A percentile compares a stretch with the other conserved stretches of the same genome.
These are phyloP conservation scores for Atherinosoma microstoma DNA, from an alignment of 2,797 vertebrate genomes.

Conservation along the genomic window DNA sequence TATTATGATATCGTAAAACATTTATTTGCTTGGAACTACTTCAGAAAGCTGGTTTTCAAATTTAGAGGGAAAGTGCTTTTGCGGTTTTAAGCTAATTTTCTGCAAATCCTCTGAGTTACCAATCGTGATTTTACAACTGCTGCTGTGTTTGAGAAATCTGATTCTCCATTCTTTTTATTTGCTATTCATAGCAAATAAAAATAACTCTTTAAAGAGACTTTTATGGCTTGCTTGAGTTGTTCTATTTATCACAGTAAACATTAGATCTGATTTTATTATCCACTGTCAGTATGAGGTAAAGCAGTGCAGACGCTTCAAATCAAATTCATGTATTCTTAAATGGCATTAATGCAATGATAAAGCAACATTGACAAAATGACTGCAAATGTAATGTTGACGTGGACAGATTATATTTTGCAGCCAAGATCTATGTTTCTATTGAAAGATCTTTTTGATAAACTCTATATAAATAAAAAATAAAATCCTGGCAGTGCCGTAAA, in stretches of 20 bases:
- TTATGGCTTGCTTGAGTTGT: constrained; percentile 10
- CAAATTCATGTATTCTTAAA: constrained; percentile 53
- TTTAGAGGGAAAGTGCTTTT: not conserved
- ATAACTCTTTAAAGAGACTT: not conserved
- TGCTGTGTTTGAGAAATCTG: not conserved
- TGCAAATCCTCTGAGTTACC: not conserved
- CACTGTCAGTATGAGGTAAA: constrained; percentile 60
- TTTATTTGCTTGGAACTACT: too few species aligned
- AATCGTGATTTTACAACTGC: not conserved
- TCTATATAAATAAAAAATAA: constrained; percentile 6
- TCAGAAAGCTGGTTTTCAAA: not conserved
- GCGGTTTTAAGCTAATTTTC: not conserved
- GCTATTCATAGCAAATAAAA: too few species aligned
- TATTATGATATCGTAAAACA: too few species aligned
- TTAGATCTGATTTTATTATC: constrained; percentile 35
- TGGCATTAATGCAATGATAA: constrained; percentile 49
- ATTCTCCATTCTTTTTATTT: constrained; percentile 25
- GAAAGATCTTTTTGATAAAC: not conserved
- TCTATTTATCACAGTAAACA: constrained; percentile 34
- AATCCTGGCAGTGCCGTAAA: not conserved
- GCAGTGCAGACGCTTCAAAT: constrained; percentile 62
- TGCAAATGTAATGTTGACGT: constrained; percentile 28
- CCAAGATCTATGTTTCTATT: constrained; percentile 12
- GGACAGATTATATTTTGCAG: constrained; percentile 30
- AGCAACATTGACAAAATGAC: constrained; percentile 48